Percentiles rank a stretch among this genome's conserved stretches.
Conservation (phyloP, 2,888 invertebrate species). For the Portevinia maculata region DNA sequence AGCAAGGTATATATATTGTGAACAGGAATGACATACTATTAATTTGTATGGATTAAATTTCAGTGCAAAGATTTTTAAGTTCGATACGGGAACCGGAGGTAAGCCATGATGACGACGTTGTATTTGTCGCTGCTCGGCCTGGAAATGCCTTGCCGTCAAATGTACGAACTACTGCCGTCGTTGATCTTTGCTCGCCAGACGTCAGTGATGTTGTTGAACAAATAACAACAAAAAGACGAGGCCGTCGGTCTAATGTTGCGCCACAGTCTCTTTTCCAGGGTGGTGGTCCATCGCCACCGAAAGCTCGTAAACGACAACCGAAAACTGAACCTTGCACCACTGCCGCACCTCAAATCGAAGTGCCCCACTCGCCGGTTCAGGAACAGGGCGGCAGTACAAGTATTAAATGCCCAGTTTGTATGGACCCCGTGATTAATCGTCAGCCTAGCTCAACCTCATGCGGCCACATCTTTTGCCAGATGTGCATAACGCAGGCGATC, state of each 20-base stretch:
- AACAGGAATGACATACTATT: not conserved
- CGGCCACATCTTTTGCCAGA: conserved; percentile 75
- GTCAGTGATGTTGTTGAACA: not conserved
- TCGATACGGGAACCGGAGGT: conserved; percentile 49
- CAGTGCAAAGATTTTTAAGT: conserved; percentile 58
- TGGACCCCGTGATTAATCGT: conserved; percentile 44
- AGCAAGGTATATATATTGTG: conserved; percentile 34
- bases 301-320: conserved; percentile 23
- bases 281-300: not conserved
- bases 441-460: conserved; percentile 69
- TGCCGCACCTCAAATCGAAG: not conserved
- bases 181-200: conserved; percentile 59
- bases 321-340: conserved; percentile 15
- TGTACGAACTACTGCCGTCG: conserved; percentile 46
- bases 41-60: not conserved
- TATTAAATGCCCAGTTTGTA: conserved; percentile 70
- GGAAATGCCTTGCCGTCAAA: conserved; percentile 54
- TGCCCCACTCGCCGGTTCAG: not conserved
- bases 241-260: conserved; percentile 5
- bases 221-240: conserved; percentile 2
- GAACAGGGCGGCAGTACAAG: not conserved
- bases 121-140: conserved; percentile 63
- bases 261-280: conserved; percentile 13
- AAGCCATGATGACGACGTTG: conserved; percentile 64
- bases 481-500: conserved; percentile 66